Conservation (phyloP, 2,888 invertebrate species). For the Cheilosia scutellata region DNA sequence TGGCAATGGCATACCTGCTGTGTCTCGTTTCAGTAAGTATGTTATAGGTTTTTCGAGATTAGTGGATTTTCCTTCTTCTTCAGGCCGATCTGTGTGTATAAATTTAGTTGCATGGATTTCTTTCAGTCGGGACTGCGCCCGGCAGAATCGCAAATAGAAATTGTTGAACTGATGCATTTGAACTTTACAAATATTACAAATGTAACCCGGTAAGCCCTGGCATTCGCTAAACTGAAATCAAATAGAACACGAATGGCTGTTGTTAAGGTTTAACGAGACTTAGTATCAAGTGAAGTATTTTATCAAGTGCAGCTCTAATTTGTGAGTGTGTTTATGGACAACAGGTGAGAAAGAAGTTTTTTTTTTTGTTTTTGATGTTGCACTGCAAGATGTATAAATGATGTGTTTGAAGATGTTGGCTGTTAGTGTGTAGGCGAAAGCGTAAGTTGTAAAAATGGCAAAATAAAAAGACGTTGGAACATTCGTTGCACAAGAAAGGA, state of each 20-base stretch:
- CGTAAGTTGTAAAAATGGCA: too few relatives aligned
- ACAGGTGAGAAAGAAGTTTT: too few relatives aligned
- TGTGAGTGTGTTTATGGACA: too few relatives aligned
- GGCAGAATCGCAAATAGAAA: slow-evolving; percentile 48
- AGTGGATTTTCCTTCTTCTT: not conserved
- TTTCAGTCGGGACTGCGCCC: slow-evolving; percentile 19
- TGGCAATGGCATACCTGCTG: not conserved
- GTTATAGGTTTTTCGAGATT: not conserved
- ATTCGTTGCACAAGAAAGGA: too few relatives aligned
- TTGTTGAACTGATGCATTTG: slow-evolving; percentile 68
- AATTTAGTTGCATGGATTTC: slow-evolving; percentile 24
- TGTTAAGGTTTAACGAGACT: not conserved
- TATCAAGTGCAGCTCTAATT: too few relatives aligned
- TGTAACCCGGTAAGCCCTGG: slow-evolving; percentile 59
- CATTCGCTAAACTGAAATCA: slow-evolving; percentile 45
- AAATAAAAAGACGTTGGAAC: too few relatives aligned
- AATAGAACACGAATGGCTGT: not conserved
- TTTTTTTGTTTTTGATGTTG: too few relatives aligned
- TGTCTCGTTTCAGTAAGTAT: not conserved
- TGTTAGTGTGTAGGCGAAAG: too few relatives aligned
- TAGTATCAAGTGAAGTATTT: too few relatives aligned
- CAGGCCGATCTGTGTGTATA: not conserved
- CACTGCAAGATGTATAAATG: too few relatives aligned
- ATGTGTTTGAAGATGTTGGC: too few relatives aligned
- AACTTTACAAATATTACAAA: slow-evolving; percentile 61